phyloP scores from a whole-genome alignment of 2,113 vertebrate species.

The Pollimyrus isidori region DNA sequence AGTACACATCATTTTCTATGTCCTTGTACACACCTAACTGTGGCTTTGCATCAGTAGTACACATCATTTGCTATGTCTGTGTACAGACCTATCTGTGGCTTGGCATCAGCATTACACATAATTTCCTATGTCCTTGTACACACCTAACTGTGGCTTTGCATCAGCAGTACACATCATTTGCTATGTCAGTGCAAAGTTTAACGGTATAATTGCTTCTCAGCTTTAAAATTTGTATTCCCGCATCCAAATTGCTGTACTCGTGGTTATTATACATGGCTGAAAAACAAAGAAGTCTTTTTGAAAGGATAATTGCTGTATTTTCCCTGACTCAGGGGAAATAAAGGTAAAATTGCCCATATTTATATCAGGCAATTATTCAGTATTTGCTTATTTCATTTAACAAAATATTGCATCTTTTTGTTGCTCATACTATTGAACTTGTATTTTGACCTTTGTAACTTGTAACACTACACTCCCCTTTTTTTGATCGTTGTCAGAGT shows the following conservation, averaged over 20 bases:
- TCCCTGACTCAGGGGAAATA: background rate
- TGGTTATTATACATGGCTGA: background rate
- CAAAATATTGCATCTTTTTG: background rate
- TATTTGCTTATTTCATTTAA: background rate
- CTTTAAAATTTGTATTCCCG: background rate
- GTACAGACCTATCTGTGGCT: background rate
- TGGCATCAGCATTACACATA: background rate
- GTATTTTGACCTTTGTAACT: background rate
- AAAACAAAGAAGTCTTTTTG: conserved; percentile 9
- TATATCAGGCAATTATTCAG: background rate
- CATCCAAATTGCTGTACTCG: background rate
- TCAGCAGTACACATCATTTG: background rate
- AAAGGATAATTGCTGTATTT: conserved; percentile 6
- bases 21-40: background rate
- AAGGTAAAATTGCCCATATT: background rate
- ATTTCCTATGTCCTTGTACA: background rate
- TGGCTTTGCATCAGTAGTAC: background rate
- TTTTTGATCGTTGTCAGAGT: background rate
- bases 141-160: background rate
- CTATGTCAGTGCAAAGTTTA: background rate
- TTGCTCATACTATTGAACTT: background rate
- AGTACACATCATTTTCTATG: too few relatives aligned
- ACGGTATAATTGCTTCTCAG: background rate
- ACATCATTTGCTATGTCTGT: too few relatives aligned
- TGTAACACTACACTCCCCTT: background rate